Evolutionary conservation across 2,113 vertebrate genomes (phyloP).

Genomic region (Callipepla californica): DNA sequence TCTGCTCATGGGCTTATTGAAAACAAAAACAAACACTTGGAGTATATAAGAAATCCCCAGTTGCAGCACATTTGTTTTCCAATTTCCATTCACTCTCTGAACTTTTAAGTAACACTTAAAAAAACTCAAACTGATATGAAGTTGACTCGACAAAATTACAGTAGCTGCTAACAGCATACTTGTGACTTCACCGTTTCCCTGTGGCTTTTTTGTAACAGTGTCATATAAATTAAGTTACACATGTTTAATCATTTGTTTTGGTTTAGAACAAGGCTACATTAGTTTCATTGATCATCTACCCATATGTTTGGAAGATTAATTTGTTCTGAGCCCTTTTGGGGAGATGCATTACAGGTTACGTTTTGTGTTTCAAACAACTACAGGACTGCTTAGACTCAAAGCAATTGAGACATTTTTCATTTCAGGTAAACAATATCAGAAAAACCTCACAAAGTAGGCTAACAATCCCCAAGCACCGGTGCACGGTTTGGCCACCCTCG

Average conservation of each 20-base stretch:
- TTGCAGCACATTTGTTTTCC: background rate
- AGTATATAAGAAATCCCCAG: background rate
- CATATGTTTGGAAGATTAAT: background rate
- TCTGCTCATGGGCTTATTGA: background rate
- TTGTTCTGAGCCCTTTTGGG: background rate
- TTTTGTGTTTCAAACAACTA: background rate
- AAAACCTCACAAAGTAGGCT: background rate
- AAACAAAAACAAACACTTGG: fast-evolving
- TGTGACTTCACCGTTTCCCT: background rate
- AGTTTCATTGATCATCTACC: constrained; percentile 36
- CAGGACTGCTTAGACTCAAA: background rate
- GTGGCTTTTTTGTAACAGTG: background rate
- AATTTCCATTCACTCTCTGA: background rate
- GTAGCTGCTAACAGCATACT: background rate
- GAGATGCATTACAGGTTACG: background rate
- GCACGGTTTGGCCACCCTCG: background rate
- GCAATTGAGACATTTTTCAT: background rate
- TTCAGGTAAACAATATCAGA: background rate
- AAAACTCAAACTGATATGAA: background rate
- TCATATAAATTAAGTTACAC: background rate
- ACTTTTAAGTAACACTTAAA: background rate
- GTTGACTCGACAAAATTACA: background rate
- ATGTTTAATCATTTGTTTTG: constrained; percentile 10
- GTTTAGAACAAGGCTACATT: constrained; percentile 6
- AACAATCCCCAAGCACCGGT: background rate